Base-by-base conservation (phyloP, 2,113 vertebrate species). In the Piaya cayana region DNA sequence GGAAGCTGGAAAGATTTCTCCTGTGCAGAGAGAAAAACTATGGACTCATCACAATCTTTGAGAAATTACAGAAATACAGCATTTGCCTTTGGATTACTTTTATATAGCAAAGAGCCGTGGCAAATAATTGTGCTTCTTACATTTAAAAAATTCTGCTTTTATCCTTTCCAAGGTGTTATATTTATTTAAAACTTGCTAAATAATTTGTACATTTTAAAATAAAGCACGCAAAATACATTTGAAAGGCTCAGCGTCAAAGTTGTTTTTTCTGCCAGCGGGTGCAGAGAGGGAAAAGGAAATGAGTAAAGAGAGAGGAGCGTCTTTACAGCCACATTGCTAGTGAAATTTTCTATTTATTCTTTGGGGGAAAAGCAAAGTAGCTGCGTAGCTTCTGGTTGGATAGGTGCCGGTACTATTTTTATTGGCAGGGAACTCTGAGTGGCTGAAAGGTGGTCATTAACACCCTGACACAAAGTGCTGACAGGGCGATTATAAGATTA, bases 401-500 rank as follows among this genome's bases (percentile, higher is more conserved):
- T 85, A 71, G 76, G 89, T 96, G 93, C 91, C 67, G 79, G 62
- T 63, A 80, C 83, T 98, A 79, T 98, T 98, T 98, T 97, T 97
- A 96, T 97, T 98, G 98, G 98, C 98, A 97, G 85, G 83, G 76
- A 75, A 49, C 45, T 70, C 87, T 25, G 95, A 98, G 97, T 97
- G 98, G 97, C 97, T 98, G 98, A 98, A 98, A 98, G 97, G 96
- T 97, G 97, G 97, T 96, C 97, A 98, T 98, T 98, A 98, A 98
- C 98, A 98, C 98, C 95, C 92, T 82, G 87, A 96, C 98, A 96
- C 90, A 92, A 88, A 97, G 97, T 97, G 98, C 97, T 98, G 98
- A 98, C 97, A 98, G 97, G 95, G 90, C 75, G 97, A 98, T 98
- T 98, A 98, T 97, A 97, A 98, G 98, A 98, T 98, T 98, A 98